Conservation (phyloP, 2,888 invertebrate genomes). For the Perizoma flavofasciatum region DNA sequence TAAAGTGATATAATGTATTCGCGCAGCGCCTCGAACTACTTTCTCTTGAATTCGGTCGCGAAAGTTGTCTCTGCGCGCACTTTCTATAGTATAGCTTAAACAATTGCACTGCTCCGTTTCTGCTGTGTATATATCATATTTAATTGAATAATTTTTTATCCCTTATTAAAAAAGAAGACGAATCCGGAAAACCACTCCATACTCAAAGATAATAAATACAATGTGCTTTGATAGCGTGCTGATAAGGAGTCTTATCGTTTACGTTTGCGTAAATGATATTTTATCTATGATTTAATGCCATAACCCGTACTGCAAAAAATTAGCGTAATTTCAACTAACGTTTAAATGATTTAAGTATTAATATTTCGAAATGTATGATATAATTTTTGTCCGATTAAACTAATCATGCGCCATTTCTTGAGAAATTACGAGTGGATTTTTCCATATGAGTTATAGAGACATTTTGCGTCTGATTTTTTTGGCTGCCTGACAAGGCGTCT, state of each 20-base stretch:
- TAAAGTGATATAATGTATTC: constrained; percentile 81
- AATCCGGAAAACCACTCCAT: not conserved
- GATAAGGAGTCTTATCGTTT: constrained; percentile 28
- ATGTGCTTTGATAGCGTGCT: constrained; percentile 20
- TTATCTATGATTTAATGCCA: constrained; percentile 42
- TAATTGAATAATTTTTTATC: constrained; percentile 11
- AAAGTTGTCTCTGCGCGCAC: constrained; percentile 79
- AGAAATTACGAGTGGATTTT: no score
- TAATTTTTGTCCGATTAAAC: not conserved
- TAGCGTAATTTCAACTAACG: constrained; percentile 21
- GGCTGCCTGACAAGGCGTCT: no score
- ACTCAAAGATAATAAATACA: not conserved
- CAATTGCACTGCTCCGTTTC: constrained; percentile 51
- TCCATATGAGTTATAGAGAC: no score
- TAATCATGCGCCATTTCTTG: no score
- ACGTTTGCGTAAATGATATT: constrained; percentile 33
- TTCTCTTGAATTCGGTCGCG: constrained; percentile 83
- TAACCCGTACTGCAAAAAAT: constrained; percentile 7
- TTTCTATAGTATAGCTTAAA: constrained; percentile 77
- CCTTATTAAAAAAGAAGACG: not conserved
- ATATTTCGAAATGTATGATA: constrained; percentile 13
- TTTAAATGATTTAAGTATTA: constrained; percentile 1
- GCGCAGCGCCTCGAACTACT: constrained; percentile 75
- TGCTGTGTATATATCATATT: constrained; percentile 37
- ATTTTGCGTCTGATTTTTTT: no score